These are phyloP conservation scores for Poecile atricapillus DNA, from an alignment of 2,113 vertebrate genomes.

Conservation along the genomic window DNA sequence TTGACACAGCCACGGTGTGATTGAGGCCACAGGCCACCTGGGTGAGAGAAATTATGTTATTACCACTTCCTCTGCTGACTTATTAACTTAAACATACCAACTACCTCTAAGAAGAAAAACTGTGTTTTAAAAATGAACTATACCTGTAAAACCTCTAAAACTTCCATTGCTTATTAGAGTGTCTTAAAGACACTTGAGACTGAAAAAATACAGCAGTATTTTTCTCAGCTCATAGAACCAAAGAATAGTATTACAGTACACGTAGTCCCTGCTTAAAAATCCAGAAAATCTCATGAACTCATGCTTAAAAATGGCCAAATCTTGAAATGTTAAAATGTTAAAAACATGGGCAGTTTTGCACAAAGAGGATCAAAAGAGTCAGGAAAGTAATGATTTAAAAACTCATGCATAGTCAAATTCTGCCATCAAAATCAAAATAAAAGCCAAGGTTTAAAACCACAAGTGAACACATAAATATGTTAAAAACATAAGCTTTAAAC, in stretches of 20 bases:
- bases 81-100: neutral
- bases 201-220: neutral
- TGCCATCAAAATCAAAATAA: neutral
- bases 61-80: neutral
- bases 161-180: neutral
- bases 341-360: neutral
- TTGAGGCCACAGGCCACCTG: conserved; percentile 86
- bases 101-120: neutral
- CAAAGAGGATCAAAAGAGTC: neutral
- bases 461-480: neutral
- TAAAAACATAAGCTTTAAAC: neutral
- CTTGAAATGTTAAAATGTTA: neutral
- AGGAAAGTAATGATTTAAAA: neutral
- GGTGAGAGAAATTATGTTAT: neutral
- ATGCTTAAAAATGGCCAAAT: neutral
- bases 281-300: neutral
- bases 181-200: neutral
- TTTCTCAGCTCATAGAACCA: neutral
- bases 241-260: neutral
- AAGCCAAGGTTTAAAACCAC: neutral
- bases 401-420: neutral
- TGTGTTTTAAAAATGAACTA: neutral
- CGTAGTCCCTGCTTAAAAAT: neutral
- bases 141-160: neutral
- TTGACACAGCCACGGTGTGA: conserved; percentile 82